These are phyloP conservation scores for Acipenser ruthenus DNA, from an alignment of 2,797 vertebrate genomes.

Conservation along the genomic window DNA sequence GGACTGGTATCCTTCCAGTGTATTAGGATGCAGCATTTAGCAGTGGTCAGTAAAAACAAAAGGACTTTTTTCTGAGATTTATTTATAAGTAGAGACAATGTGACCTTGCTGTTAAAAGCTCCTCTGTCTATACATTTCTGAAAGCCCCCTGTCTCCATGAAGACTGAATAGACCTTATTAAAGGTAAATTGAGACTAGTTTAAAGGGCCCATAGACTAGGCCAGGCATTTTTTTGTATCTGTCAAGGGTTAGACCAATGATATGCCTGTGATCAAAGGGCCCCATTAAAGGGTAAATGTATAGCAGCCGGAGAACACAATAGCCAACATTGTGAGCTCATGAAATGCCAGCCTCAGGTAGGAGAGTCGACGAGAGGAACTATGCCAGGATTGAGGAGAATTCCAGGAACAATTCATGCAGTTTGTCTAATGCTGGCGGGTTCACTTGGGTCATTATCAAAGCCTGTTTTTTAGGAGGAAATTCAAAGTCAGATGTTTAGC, in stretches of 20 bases:
- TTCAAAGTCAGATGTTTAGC: too few relatives aligned
- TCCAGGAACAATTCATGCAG: not conserved
- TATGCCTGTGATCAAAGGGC: conserved; percentile 62
- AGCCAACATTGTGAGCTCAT: conserved; percentile 50
- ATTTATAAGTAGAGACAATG: too few relatives aligned
- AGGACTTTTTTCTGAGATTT: too few relatives aligned
- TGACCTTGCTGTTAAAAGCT: too few relatives aligned
- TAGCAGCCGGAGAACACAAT: conserved; percentile 52
- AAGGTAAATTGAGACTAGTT: conserved; percentile 28
- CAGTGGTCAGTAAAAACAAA: too few relatives aligned
- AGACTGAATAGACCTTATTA: conserved; percentile 27
- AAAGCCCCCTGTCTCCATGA: conserved; percentile 13
- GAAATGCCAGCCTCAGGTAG: conserved; percentile 7
- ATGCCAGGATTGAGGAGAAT: conserved; percentile 7
- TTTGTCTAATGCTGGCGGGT: not conserved
- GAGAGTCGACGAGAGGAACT: conserved; percentile 13
- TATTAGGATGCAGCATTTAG: too few relatives aligned
- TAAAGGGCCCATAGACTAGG: conserved; percentile 30
- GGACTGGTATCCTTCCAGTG: too few relatives aligned
- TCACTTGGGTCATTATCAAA: not conserved
- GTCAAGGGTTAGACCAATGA: conserved; percentile 52
- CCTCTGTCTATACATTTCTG: conserved; percentile 5
- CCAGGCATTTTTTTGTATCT: conserved; percentile 31
- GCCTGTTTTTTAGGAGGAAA: not conserved
- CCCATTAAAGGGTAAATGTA: conserved; percentile 49